phyloP scores from a whole-genome alignment of 64 coral and sea anemone genomes.

The Actinia equina region DNA sequence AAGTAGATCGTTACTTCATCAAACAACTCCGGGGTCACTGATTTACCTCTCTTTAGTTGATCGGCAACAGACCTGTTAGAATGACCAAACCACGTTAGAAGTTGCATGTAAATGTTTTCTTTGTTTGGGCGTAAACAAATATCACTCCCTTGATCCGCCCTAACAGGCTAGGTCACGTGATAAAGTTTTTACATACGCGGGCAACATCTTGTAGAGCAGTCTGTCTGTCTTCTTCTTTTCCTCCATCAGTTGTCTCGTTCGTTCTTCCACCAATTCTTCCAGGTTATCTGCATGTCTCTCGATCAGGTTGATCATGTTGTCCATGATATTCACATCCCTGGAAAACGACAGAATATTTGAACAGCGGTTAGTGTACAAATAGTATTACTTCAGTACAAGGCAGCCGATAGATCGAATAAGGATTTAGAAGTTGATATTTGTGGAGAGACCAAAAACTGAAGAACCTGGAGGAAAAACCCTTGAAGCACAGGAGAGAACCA shows the following conservation, averaged over 20 bases:
- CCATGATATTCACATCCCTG: conserved; percentile 88
- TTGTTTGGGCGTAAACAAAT: too few relatives aligned
- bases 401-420: too few relatives aligned
- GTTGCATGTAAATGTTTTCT: too few relatives aligned
- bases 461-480: too few relatives aligned
- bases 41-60: conserved; percentile 69
- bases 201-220: conserved; percentile 78
- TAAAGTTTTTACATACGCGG: conserved; percentile 17
- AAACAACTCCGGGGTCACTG: conserved; percentile 72
- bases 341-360: too few relatives aligned
- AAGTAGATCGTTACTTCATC: conserved; percentile 90
- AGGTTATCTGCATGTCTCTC: conserved; percentile 77
- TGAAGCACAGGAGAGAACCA: too few relatives aligned
- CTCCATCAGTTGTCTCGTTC: conserved; percentile 68
- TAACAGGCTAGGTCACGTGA: too few relatives aligned
- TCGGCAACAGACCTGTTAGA: conserved; percentile 62
- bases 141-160: too few relatives aligned
- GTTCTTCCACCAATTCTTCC: conserved; percentile 75
- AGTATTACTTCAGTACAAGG: too few relatives aligned
- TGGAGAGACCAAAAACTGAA: too few relatives aligned
- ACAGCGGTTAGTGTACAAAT: too few relatives aligned
- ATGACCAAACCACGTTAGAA: neutral
- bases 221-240: conserved; percentile 88
- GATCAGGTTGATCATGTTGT: conserved; percentile 83
- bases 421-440: too few relatives aligned